Evolutionary conservation across 2,113 vertebrate species (phyloP).

Genomic region (Caloenas nicobarica): DNA sequence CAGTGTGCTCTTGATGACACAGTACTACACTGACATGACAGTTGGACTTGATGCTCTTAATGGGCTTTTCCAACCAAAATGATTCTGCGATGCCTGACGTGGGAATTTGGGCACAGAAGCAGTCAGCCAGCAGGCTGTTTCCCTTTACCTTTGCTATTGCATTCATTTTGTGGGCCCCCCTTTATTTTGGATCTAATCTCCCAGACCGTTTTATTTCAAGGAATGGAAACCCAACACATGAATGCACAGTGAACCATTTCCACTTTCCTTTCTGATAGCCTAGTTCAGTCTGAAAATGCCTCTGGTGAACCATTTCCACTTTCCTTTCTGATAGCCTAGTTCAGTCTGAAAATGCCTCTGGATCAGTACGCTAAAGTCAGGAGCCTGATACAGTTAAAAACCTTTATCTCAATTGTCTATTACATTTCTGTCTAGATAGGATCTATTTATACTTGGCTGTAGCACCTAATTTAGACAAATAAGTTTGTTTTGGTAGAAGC

Average conservation of each 20-base stretch:
- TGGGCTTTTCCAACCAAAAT: too few species aligned
- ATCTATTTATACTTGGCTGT: conserved; percentile 48
- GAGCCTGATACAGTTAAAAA: not conserved
- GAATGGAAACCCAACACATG: not conserved
- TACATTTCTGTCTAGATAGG: conserved; percentile 59
- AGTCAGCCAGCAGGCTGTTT: not conserved
- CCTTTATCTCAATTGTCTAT: conserved; percentile 16
- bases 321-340: not conserved
- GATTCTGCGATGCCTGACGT: rapidly evolving
- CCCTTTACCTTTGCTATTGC: not conserved
- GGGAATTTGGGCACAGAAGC: not conserved
- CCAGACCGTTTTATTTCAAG: not conserved
- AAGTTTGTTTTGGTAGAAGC: conserved; percentile 13
- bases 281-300: not conserved
- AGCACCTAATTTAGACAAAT: conserved; percentile 47
- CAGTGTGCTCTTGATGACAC: not conserved
- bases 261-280: not conserved
- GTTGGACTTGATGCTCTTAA: too few species aligned
- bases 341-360: not conserved
- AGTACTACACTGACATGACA: too few species aligned
- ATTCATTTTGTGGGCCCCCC: rapidly evolving
- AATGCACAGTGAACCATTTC: not conserved
- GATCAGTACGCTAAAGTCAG: not conserved
- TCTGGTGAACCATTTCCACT: not conserved
- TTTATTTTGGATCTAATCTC: not conserved